A percentile compares a stretch with the other conserved stretches of the same genome.
phyloP scores from a whole-genome alignment of 2,113 vertebrate genomes.

The Alouatta palliata region DNA sequence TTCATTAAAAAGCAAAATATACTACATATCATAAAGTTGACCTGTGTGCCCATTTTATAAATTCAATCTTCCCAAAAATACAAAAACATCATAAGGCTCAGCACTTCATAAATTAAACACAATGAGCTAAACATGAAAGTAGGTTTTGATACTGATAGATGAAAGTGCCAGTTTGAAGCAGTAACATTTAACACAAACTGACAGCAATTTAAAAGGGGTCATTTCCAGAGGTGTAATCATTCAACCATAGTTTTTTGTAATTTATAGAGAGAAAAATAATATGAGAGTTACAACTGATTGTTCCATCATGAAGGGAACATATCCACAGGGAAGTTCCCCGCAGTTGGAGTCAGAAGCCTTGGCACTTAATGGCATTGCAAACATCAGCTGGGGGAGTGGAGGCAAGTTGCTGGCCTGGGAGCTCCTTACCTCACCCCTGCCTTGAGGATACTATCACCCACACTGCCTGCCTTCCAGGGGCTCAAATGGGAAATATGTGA shows the following conservation, averaged over 20 bases:
- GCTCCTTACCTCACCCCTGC: background rate
- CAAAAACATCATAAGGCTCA: background rate
- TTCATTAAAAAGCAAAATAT: slow-evolving; percentile 43
- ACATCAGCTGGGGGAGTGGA: background rate
- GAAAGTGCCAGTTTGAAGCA: background rate
- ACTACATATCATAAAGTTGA: slow-evolving; percentile 29
- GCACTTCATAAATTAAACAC: slow-evolving; percentile 32
- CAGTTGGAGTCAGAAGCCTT: background rate
- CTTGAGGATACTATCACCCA: background rate
- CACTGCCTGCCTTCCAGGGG: background rate
- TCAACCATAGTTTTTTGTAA: background rate
- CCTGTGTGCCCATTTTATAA: background rate
- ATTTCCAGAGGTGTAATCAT: background rate
- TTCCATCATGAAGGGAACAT: background rate
- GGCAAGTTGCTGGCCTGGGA: background rate
- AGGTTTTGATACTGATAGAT: background rate
- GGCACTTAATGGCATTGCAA: fast-evolving
- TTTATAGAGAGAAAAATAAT: background rate
- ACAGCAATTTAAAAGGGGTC: slow-evolving; percentile 1
- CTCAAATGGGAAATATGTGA: background rate
- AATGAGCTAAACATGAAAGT: background rate
- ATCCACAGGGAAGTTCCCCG: fast-evolving
- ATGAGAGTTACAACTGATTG: background rate
- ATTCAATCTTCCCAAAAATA: slow-evolving; percentile 3
- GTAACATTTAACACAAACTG: slow-evolving; percentile 47